phyloP scores from a whole-genome alignment of 2,113 vertebrate genomes.

The Spea bombifrons region DNA sequence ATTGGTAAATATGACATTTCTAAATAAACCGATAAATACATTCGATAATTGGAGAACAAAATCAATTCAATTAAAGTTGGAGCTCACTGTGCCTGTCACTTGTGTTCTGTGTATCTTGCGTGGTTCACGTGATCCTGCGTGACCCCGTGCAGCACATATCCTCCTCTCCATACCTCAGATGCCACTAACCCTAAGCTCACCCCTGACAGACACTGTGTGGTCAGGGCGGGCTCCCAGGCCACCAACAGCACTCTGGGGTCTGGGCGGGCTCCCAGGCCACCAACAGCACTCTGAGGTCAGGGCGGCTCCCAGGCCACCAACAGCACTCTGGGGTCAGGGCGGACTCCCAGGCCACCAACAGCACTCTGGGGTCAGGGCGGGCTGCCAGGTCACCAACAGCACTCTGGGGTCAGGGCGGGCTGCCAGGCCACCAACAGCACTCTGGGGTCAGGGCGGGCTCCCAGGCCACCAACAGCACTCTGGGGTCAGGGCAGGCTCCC shows the following conservation, averaged over 20 bases:
- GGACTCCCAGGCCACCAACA: background rate
- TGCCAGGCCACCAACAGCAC: background rate
- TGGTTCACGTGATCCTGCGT: no score
- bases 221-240: background rate
- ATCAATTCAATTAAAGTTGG: no score
- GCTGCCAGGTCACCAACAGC: background rate
- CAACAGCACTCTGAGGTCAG: background rate
- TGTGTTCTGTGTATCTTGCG: no score
- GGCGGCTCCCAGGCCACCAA: background rate
- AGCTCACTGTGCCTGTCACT: no score
- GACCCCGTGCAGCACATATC: background rate
- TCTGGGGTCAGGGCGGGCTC: no score
- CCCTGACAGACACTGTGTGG: background rate
- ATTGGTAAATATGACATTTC: no score
- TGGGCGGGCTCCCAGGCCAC: background rate
- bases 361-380: background rate
- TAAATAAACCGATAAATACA: no score
- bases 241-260: background rate
- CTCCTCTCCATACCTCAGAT: background rate
- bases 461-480: no score
- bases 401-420: background rate
- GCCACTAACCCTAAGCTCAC: background rate
- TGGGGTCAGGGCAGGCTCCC: background rate
- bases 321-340: background rate
- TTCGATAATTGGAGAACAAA: no score